phyloP scores from a whole-genome alignment of 2,113 vertebrate species.

The Phrynocephalus versicolor region DNA sequence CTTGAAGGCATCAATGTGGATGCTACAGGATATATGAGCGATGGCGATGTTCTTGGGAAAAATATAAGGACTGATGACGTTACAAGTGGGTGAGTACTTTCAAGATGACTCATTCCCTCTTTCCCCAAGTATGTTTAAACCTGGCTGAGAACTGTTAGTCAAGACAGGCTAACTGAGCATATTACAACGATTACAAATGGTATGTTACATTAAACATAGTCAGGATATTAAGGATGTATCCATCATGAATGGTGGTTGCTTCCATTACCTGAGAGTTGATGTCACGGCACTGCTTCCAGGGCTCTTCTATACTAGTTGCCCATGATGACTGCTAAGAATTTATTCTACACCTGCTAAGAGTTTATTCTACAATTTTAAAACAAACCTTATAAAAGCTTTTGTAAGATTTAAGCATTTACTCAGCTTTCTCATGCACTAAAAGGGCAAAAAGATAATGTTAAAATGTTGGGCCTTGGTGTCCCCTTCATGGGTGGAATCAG shows the following conservation, averaged over 20 bases:
- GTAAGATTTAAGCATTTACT: background rate
- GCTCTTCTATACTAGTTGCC: too few species aligned
- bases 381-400: background rate
- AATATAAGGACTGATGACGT: conserved; percentile 90
- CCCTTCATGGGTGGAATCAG: background rate
- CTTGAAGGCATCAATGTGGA: conserved; percentile 86
- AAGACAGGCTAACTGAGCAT: too few species aligned
- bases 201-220: background rate
- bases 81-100: conserved; percentile 87
- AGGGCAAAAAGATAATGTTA: background rate
- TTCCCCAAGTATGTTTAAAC: too few species aligned
- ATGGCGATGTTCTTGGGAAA: conserved; percentile 94
- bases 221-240: background rate
- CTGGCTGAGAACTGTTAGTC: too few species aligned
- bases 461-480: background rate
- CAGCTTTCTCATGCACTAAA: background rate
- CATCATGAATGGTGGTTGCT: background rate
- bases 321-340: background rate
- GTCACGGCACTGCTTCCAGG: background rate
- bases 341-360: background rate
- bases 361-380: background rate
- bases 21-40: conserved; percentile 94
- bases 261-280: background rate
- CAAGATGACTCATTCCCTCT: background rate
- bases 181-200: too few species aligned